Base-by-base conservation (phyloP, 2,888 invertebrate genomes). In the Diadegma fenestrale region DNA sequence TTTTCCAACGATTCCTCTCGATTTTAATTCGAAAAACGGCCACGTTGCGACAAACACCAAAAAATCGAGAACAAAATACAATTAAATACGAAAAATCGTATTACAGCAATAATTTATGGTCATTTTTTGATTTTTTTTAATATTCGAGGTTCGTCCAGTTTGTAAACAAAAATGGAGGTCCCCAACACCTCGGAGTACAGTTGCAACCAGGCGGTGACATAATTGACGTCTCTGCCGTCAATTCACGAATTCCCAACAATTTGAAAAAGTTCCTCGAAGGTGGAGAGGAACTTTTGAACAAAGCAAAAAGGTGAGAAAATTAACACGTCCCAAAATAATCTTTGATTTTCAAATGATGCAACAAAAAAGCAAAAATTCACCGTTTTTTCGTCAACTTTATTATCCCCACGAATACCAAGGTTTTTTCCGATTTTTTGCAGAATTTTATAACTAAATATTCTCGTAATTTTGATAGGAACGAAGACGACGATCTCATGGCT, bases 131-230 rank as follows among this genome's bases (percentile, higher is more conserved):
- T n/a, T 64, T 22, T 77, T 37, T 22, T 0, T 68, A 58, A 14
- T 30, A 83, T 88, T 80, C 10, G 87, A 96, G 97, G 90, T 96
- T 97, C 88, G 95, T 97, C 66, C 97, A 97, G 91, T 97, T 96
- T 92, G 94, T 94, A 68, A 94, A 94, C 33, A 95, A 95, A 88
- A 94, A 95, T 63, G 96, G 96, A 0, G 94, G 95, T 0, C 95
- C 95, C 1, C 94, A 95, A 77, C 95, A 96, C n/a, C 94, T 97
- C n/a, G 97, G 97, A 2, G 96, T 95, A 87, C 94, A 97, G 43
- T 95, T 96, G 0, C 95, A 95, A 17, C 94, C 96, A 75, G 96
- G 96, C 33, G 96, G 96, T 1, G 96, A 96, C 88, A 95, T 97
- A 87, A 95, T 96, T 86, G 96, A 96, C 88, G 94, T 96, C 0